A percentile compares a stretch with the other conserved stretches of the same genome.
Evolutionary conservation across 1,140 invertebrate genomes (phyloP).

Genomic region (Sycobia sp.): DNA sequence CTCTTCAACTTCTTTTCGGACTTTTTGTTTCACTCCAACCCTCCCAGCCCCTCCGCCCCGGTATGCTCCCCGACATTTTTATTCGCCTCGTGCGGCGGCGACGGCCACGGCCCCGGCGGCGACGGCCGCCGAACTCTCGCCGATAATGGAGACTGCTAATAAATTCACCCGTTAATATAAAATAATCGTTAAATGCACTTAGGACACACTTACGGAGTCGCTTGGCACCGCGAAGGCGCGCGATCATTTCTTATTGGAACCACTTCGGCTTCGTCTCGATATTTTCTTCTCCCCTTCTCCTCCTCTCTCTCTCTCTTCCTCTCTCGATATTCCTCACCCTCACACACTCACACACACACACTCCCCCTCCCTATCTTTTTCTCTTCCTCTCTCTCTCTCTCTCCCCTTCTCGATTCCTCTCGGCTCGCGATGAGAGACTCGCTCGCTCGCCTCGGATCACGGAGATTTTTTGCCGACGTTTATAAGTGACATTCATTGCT

Average conservation of each 20-base stretch:
- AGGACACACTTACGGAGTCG: conserved; percentile 54
- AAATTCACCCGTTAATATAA: conserved; percentile 61
- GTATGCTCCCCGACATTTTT: conserved; percentile 26
- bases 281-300: conserved; percentile 36
- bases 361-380: not conserved
- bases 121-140: conserved; percentile 39
- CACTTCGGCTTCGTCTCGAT: conserved; percentile 42
- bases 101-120: not conserved
- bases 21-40: conserved; percentile 25
- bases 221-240: conserved; percentile 46
- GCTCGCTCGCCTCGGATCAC: not conserved
- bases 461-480: not conserved
- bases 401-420: not conserved
- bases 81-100: conserved; percentile 25
- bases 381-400: not conserved
- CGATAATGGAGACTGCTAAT: conserved; percentile 59
- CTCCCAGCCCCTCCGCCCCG: not conserved
- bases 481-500: not conserved
- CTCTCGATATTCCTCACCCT: not conserved
- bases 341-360: not conserved
- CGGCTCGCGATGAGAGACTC: not conserved
- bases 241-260: conserved; percentile 53
- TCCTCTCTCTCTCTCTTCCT: not conserved
- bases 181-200: conserved; percentile 63
- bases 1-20: conserved; percentile 1